Evolutionary conservation across 1,140 invertebrate genomes (phyloP).

Genomic region (Sinonovacula constricta): DNA sequence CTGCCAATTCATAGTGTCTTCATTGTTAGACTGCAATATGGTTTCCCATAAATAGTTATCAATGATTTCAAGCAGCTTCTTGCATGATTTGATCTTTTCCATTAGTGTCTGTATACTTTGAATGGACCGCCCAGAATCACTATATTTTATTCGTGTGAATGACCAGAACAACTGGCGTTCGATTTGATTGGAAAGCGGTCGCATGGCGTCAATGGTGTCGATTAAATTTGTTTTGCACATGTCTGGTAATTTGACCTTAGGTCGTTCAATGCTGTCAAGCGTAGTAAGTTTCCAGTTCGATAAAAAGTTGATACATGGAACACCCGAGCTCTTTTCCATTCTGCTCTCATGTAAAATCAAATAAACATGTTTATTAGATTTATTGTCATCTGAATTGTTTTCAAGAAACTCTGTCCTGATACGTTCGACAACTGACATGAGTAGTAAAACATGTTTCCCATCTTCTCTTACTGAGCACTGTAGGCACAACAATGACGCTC

Average conservation of each 20-base stretch:
- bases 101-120: constrained; percentile 40
- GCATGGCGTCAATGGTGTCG: constrained; percentile 43
- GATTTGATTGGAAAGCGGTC: constrained; percentile 39
- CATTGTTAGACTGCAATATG: background rate
- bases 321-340: too few species aligned
- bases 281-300: constrained; percentile 56
- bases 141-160: constrained; percentile 58
- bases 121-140: constrained; percentile 30
- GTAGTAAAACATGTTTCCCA: constrained; percentile 52
- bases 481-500: constrained; percentile 42
- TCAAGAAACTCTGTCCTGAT: constrained; percentile 9
- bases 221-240: constrained; percentile 10
- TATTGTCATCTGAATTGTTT: background rate
- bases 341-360: constrained; percentile 56
- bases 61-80: constrained; percentile 30
- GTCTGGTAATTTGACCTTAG: constrained; percentile 10
- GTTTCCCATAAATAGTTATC: constrained; percentile 42
- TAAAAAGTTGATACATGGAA: constrained; percentile 59
- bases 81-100: constrained; percentile 9
- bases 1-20: constrained; percentile 5
- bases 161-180: constrained; percentile 60
- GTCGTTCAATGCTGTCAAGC: constrained; percentile 52
- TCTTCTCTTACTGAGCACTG: constrained; percentile 57
- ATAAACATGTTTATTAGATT: constrained; percentile 45
- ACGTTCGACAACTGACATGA: constrained; percentile 58